These are phyloP conservation scores for Actinia equina DNA, from an alignment of 64 coral and sea anemone genomes.

Conservation along the genomic window DNA sequence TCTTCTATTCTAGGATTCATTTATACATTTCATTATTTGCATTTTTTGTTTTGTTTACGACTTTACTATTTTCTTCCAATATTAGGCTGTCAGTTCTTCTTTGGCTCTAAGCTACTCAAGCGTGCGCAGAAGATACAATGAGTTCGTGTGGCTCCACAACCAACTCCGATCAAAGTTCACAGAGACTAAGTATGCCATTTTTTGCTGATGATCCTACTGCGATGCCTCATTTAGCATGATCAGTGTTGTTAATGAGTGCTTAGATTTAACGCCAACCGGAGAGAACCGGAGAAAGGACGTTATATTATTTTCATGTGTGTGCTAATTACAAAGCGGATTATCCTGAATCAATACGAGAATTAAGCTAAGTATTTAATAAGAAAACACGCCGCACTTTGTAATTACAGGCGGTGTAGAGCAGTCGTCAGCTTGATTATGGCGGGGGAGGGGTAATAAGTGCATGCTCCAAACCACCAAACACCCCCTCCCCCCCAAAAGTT, in stretches of 20 bases:
- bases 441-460: no score
- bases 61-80: neutral
- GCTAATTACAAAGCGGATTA: neutral
- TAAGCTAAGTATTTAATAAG: neutral
- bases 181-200: neutral
- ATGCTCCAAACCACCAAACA: no score
- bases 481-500: no score
- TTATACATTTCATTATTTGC: no score
- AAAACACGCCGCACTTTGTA: neutral
- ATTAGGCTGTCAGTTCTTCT: neutral
- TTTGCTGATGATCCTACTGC: neutral
- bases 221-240: neutral
- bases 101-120: conserved; percentile 13
- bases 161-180: neutral
- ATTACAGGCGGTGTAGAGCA: neutral
- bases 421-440: no score
- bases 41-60: no score
- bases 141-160: conserved; percentile 7
- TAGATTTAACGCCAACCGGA: neutral
- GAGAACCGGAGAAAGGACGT: neutral
- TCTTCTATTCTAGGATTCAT: no score
- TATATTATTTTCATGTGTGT: neutral
- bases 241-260: neutral
- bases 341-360: neutral
- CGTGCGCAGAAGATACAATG: conserved; percentile 6